phyloP scores from a whole-genome alignment of 2,797 vertebrate genomes.

The Hyperoplus immaculatus region DNA sequence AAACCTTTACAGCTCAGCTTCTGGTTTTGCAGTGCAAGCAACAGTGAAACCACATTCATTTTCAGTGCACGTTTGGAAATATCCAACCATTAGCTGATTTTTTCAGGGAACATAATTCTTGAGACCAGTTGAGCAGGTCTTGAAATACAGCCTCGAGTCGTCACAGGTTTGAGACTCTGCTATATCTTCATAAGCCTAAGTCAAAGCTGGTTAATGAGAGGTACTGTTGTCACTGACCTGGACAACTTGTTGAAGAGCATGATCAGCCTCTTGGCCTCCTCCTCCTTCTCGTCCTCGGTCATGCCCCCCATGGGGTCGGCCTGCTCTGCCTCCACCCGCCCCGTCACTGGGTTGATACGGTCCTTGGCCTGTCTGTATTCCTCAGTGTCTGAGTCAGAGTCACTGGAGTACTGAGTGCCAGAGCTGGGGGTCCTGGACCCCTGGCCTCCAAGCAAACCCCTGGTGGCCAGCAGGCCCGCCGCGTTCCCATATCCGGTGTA shows the following conservation, averaged over 20 bases:
- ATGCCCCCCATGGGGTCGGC: slow-evolving; percentile 95
- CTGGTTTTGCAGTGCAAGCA: background rate
- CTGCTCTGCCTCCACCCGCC: slow-evolving; percentile 90
- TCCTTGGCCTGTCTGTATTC: slow-evolving; percentile 82
- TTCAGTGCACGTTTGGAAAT: background rate
- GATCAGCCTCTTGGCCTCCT: slow-evolving; percentile 91
- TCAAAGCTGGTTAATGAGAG: background rate
- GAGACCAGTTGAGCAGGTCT: background rate
- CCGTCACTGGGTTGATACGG: slow-evolving; percentile 93
- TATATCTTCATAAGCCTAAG: background rate
- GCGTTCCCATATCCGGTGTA: slow-evolving; percentile 90
- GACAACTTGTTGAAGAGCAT: slow-evolving; percentile 90
- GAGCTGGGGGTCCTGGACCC: slow-evolving; percentile 10
- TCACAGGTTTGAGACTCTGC: background rate
- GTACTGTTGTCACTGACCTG: slow-evolving; percentile 50
- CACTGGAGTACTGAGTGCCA: slow-evolving; percentile 81
- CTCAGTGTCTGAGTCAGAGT: slow-evolving; percentile 83
- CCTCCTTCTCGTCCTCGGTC: slow-evolving; percentile 95
- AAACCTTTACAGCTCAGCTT: background rate
- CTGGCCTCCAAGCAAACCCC: slow-evolving; percentile 71
- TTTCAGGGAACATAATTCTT: background rate
- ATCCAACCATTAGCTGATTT: background rate
- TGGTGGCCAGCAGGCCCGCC: slow-evolving; percentile 85
- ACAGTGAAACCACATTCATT: background rate
- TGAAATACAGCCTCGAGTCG: background rate